A percentile compares a stretch with the other conserved stretches of the same genome.
Conservation (phyloP, 2,113 vertebrate species). For the Regulus satrapa region DNA sequence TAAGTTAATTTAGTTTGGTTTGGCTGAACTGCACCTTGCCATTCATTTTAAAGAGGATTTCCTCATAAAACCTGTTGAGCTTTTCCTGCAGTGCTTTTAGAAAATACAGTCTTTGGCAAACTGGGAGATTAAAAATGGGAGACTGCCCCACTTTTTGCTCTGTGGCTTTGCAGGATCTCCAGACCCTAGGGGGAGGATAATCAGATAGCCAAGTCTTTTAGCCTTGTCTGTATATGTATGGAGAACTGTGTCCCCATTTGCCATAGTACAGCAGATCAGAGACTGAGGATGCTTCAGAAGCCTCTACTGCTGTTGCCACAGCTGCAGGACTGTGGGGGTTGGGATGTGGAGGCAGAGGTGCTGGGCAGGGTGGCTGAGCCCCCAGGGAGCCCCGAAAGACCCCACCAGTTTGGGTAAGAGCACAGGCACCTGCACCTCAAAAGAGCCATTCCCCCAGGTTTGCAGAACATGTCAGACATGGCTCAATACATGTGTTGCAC, state of each 20-base stretch:
- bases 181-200: not conserved
- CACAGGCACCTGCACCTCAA: rapidly evolving
- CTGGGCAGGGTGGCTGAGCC: not conserved
- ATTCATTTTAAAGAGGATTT: not conserved
- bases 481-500: not conserved
- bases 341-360: rapidly evolving
- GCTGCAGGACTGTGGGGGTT: rapidly evolving
- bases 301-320: rapidly evolving
- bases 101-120: not conserved
- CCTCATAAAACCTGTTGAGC: not conserved
- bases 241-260: not conserved
- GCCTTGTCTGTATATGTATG: not conserved
- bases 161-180: not conserved
- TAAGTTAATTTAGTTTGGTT: not conserved
- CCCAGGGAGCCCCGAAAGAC: not conserved
- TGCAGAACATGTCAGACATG: not conserved
- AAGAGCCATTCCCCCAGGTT: not conserved
- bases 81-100: not conserved
- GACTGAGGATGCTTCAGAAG: not conserved
- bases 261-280: not conserved
- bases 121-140: not conserved
- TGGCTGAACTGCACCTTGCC: not conserved
- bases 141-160: not conserved
- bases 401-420: not conserved
- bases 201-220: not conserved